Evolutionary conservation across 2,888 invertebrate species (phyloP), one percentile per base, ranked within the genome.

Genomic region (Maniola hyperantus): DNA sequence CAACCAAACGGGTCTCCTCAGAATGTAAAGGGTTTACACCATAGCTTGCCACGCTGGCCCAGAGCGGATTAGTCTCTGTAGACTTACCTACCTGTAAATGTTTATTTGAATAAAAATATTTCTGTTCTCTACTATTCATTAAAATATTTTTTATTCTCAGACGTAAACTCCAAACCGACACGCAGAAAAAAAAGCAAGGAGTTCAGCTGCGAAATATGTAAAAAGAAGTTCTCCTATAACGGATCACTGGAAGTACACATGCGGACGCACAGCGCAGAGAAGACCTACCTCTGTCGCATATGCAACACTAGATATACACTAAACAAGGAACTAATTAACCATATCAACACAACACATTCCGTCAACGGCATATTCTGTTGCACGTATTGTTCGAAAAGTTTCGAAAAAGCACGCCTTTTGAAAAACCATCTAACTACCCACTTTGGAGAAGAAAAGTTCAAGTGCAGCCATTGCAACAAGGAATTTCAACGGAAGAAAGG

Each of bases 401-500:
- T 87, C 48, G 85, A 86, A 0, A 87, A 84, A 59, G 79, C 85
- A 0, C 74, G 80, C 0, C 70, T 84, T 0, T 64, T 91, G 4
- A 91, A 88, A 72, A 87, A 82, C 57, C 91, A 91, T 57, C 39
- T 89, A 2, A 74, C 79, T 42, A 74, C 73, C 0, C 91, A 91
- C 64, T 87, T 82, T 46, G 77, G 79, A 5, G 72, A 57, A 0
- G 83, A 88, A 33, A 85, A 84, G 62, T 89, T 87, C 61, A 81
- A 85, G 2, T 91, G 91, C 18, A 75, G 73, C 0, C 76, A 83
- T 7, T 91, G 91, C 15, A 68, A 73, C 0, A 91, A 89, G 50
- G 83, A 85, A 51, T 91, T 91, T 61, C 82, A 82, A 69, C 71
- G 84, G 10, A 89, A 87, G 42, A 89, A 88, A 70, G 88, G 88